Evolutionary conservation across 2,797 vertebrate species (phyloP).

Genomic region (Gouania willdenowi): DNA sequence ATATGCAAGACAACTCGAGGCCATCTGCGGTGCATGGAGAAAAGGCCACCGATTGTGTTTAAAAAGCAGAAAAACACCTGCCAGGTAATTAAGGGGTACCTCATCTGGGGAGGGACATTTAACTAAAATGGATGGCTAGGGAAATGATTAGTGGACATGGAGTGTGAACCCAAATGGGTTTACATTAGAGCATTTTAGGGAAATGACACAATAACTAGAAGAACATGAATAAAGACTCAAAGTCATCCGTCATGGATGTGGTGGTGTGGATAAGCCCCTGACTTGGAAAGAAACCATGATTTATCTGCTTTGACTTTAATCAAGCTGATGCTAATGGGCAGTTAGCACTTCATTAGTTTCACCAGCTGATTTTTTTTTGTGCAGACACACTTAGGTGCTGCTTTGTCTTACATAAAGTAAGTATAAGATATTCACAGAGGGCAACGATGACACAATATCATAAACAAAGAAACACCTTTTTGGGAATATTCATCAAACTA

Average conservation of each 20-base stretch:
- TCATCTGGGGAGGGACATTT: constrained; percentile 38
- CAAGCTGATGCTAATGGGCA: constrained; percentile 30
- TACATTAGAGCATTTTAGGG: not conserved
- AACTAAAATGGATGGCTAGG: constrained; percentile 20
- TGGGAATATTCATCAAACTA: too few relatives aligned
- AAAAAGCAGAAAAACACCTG: constrained; percentile 41
- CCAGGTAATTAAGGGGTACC: constrained; percentile 42
- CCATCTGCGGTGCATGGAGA: constrained; percentile 44
- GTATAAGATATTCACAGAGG: constrained; percentile 19
- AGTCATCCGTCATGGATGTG: too few relatives aligned
- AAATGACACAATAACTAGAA: not conserved
- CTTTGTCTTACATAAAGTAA: constrained; percentile 26
- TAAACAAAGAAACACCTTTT: too few relatives aligned
- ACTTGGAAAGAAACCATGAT: constrained; percentile 1
- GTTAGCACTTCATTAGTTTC: constrained; percentile 34
- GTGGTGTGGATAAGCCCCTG: too few relatives aligned
- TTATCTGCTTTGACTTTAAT: constrained; percentile 21
- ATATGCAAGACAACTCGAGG: constrained; percentile 13
- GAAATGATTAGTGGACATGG: constrained; percentile 3
- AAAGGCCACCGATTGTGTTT: constrained; percentile 33
- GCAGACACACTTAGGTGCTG: constrained; percentile 1
- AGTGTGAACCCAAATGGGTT: not conserved
- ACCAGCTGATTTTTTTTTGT: constrained; percentile 28
- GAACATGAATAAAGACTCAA: not conserved
- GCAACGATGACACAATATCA: not conserved